Percentiles rank a stretch among this genome's conserved stretches.
Evolutionary conservation across 2,888 invertebrate species (phyloP).

Genomic region (Podabrus alpinus): DNA sequence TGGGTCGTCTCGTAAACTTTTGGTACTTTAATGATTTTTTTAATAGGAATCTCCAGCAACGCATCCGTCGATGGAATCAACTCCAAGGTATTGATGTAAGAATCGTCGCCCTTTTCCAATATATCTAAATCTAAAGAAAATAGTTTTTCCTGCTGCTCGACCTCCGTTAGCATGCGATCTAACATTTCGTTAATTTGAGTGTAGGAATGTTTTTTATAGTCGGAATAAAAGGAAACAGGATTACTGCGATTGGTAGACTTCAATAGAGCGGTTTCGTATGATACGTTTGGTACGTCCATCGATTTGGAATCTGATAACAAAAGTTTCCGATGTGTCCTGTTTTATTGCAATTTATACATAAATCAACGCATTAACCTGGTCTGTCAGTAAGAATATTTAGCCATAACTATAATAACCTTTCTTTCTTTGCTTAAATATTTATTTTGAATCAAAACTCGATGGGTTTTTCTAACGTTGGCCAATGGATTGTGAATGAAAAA

Average conservation of each 20-base stretch:
- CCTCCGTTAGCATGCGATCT: constrained; percentile 54
- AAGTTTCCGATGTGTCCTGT: constrained; percentile 8
- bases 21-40: constrained; percentile 45
- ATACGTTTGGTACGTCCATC: constrained; percentile 42
- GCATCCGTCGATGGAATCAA: constrained; percentile 52
- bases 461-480: constrained; percentile 25
- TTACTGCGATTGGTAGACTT: constrained; percentile 44
- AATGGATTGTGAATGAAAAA: constrained; percentile 41
- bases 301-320: constrained; percentile 44
- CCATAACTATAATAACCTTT: constrained; percentile 6
- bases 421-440: constrained; percentile 3
- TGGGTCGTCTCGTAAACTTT: constrained; percentile 49
- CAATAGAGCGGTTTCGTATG: constrained; percentile 52
- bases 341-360: neutral
- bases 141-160: constrained; percentile 51
- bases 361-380: constrained; percentile 33
- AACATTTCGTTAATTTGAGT: constrained; percentile 54
- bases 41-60: constrained; percentile 53
- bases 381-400: constrained; percentile 43
- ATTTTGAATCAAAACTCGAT: constrained; percentile 1
- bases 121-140: constrained; percentile 48
- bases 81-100: constrained; percentile 50
- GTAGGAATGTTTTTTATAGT: constrained; percentile 46
- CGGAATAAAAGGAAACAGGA: constrained; percentile 16
- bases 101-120: constrained; percentile 37